Evolutionary conservation across 2,797 vertebrate species (phyloP).

Genomic region (Epinephelus awoara): DNA sequence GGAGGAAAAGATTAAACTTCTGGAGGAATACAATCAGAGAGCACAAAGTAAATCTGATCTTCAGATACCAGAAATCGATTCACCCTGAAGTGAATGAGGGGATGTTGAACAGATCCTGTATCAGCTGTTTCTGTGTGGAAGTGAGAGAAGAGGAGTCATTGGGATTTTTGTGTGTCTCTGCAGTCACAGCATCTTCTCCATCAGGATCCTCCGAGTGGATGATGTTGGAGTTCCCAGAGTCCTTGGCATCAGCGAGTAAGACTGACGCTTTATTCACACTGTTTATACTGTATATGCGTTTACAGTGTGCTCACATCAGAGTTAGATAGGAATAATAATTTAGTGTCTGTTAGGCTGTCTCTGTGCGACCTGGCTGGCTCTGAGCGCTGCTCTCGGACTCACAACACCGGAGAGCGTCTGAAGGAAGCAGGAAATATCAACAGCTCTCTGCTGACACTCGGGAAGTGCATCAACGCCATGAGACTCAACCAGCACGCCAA

Average conservation of each 20-base stretch:
- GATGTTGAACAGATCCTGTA: too few species aligned
- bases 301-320: too few species aligned
- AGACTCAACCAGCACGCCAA: constrained; percentile 91
- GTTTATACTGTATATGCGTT: too few species aligned
- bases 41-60: too few species aligned
- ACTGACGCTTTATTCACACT: neutral
- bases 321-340: neutral
- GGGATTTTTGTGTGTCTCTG: constrained; percentile 9
- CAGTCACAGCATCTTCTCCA: constrained; percentile 96
- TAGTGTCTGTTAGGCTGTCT: constrained; percentile 80
- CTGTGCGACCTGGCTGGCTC: constrained; percentile 97
- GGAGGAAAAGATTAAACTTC: too few species aligned
- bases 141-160: neutral
- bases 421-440: constrained; percentile 97
- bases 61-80: too few species aligned
- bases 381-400: constrained; percentile 92
- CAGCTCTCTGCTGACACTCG: constrained; percentile 91
- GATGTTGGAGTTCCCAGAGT: constrained; percentile 86
- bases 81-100: too few species aligned
- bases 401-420: constrained; percentile 91
- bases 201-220: constrained; percentile 91
- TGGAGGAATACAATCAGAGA: too few species aligned
- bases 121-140: neutral
- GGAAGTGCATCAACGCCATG: constrained; percentile 94
- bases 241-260: constrained; percentile 94